Conservation (phyloP, 2,113 vertebrate genomes). For the Ranitomeya variabilis region DNA sequence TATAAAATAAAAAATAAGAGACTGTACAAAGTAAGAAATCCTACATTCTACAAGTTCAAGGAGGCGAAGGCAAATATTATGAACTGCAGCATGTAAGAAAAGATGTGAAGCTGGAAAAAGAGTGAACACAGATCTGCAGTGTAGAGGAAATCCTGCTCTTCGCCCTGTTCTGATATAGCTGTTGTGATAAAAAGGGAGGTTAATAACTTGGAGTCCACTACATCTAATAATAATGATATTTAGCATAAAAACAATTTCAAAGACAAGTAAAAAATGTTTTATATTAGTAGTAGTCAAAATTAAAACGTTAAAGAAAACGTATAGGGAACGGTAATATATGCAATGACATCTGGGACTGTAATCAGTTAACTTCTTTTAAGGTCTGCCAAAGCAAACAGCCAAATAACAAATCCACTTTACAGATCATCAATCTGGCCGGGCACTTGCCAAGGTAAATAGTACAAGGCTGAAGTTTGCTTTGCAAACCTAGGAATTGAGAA, state of each 20-base stretch:
- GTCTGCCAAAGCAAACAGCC: conserved; percentile 98
- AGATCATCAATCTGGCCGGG: conserved; percentile 94
- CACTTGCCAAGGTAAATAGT: conserved; percentile 93
- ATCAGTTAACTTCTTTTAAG: conserved; percentile 96
- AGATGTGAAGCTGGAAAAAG: conserved; percentile 49
- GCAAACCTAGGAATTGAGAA: conserved; percentile 80
- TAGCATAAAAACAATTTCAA: conserved; percentile 63
- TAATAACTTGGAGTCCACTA: conserved; percentile 57
- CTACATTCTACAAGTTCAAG: background rate
- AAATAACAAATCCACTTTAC: conserved; percentile 99
- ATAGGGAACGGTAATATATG: conserved; percentile 81
- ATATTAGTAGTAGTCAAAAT: conserved; percentile 78
- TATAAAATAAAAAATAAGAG: background rate
- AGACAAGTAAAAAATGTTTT: conserved; percentile 74
- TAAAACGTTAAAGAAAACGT: conserved; percentile 80
- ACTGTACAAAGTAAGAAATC: background rate
- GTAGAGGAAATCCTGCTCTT: conserved; percentile 24
- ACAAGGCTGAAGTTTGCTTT: conserved; percentile 89
- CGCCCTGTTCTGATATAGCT: background rate
- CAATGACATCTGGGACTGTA: conserved; percentile 98
- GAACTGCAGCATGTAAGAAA: conserved; percentile 3
- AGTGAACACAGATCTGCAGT: background rate
- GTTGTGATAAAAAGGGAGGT: conserved; percentile 51
- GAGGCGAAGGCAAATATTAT: background rate
- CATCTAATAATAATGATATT: conserved; percentile 65